phyloP scores from a whole-genome alignment of 2,888 invertebrate genomes.

The Ctena decussata region DNA sequence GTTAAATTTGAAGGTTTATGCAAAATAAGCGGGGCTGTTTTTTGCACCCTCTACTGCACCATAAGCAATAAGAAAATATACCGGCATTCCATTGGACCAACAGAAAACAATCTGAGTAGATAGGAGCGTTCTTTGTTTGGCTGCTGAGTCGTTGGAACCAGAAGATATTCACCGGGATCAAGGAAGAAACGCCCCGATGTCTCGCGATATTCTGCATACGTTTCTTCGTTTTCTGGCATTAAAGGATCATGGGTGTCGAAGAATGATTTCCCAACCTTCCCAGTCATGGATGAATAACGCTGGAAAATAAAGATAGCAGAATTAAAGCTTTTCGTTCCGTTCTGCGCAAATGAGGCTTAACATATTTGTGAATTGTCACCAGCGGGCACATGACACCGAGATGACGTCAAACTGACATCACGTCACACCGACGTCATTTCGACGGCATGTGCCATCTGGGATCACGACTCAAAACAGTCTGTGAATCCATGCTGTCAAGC shows the following conservation, averaged over 20 bases:
- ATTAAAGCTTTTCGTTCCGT: too few species aligned
- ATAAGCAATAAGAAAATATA: constrained; percentile 17
- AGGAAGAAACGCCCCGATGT: constrained; percentile 79
- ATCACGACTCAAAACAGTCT: too few species aligned
- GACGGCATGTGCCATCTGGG: too few species aligned
- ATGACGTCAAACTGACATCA: too few species aligned
- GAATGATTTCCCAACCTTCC: constrained; percentile 68
- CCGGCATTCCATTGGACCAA: constrained; percentile 78
- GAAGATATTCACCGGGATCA: constrained; percentile 78
- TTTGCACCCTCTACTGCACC: neutral
- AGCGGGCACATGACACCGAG: too few species aligned
- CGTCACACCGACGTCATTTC: too few species aligned
- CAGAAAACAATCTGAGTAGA: constrained; percentile 75
- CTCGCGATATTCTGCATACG: constrained; percentile 79
- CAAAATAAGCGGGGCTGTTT: neutral
- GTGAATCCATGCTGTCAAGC: too few species aligned
- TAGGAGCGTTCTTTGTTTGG: constrained; percentile 73
- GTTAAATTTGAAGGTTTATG: neutral
- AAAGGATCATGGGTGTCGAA: constrained; percentile 78
- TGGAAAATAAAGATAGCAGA: constrained; percentile 32
- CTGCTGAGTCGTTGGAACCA: constrained; percentile 79
- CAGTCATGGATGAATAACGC: constrained; percentile 60
- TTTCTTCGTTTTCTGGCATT: constrained; percentile 81
- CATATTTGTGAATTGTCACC: too few species aligned
- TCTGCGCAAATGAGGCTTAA: too few species aligned